Base-by-base conservation (phyloP, 2,888 invertebrate genomes). In the Apantesis nais region DNA sequence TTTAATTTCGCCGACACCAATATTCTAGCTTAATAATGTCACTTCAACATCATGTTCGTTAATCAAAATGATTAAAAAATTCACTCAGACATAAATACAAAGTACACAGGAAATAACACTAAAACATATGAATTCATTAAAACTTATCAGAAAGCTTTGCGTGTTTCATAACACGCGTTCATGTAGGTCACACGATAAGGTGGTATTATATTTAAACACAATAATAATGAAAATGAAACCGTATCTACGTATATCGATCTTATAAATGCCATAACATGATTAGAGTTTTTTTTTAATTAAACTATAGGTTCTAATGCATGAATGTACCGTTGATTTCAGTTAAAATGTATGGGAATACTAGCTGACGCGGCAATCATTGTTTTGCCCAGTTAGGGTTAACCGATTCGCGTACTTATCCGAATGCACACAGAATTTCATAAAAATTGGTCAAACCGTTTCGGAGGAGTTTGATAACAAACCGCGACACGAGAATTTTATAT, bases 111-210 rank as follows among this genome's bases (percentile, higher is more conserved):
- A 77, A 79, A 81, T 71, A 75, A 69, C 52, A 74, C 66, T 55
- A 71, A 74, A 70, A 73, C 67, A 82, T 78, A 75, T 75, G 31
- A 77, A 74, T 81, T 74, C 82, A 82, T 80, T 82, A 78, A 67
- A 66, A 76, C 62, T 75, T 80, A 81, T 81, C 81, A 75, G 44
- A 72, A 75, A 76, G 74, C 71, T 74, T 55, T 65, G 69, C 64
- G 76, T 48, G 74, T 80, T 80, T 82, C 72, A 78, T 78, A 82
- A 80, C 74, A 73, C 39, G 22, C 66, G 69, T 68, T 62, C 68
- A 81, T 74, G 60, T 81, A 80, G 81, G 81, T 76, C 83, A 76
- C 34, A 44, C 67, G 81, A 82, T 81, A 82, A 80, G 74, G 64
- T 62, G 66, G 68, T 67, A 66, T 75, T 67, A 67, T 72, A 73